A percentile compares a stretch with the other conserved stretches of the same genome.
These are phyloP conservation scores for Notolabrus celidotus DNA, from an alignment of 2,797 vertebrate species.

Conservation along the genomic window DNA sequence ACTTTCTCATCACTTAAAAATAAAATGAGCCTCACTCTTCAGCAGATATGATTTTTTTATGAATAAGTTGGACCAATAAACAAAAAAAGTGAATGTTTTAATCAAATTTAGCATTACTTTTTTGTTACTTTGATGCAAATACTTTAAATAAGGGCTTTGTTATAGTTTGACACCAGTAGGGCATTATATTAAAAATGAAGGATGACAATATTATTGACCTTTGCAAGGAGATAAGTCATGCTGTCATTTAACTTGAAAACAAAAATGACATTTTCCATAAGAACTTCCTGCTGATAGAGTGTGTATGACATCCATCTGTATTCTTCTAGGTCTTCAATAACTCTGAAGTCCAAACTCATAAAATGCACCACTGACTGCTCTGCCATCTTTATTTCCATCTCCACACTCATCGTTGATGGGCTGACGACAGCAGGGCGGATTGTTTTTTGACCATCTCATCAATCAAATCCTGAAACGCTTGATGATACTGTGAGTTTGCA, in stretches of 20 bases:
- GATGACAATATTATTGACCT: constrained; percentile 5
- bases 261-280: background rate
- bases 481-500: constrained; percentile 29
- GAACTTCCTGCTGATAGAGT: constrained; percentile 1
- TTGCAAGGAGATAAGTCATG: background rate
- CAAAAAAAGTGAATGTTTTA: background rate
- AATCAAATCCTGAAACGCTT: constrained; percentile 50
- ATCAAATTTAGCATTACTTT: no score
- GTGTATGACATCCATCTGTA: constrained; percentile 36
- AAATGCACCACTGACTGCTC: constrained; percentile 37
- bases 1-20: no score
- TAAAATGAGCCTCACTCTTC: background rate
- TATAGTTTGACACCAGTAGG: background rate
- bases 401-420: constrained; percentile 48
- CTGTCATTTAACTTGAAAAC: background rate
- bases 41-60: background rate
- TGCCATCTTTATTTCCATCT: constrained; percentile 47
- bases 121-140: no score
- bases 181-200: background rate
- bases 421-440: constrained; percentile 57
- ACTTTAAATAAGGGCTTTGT: no score
- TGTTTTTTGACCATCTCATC: constrained; percentile 68
- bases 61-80: background rate
- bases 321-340: constrained; percentile 27
- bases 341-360: constrained; percentile 36